These are phyloP conservation scores for Alligator mississippiensis DNA, from an alignment of 2,113 vertebrate genomes.

Conservation along the genomic window DNA sequence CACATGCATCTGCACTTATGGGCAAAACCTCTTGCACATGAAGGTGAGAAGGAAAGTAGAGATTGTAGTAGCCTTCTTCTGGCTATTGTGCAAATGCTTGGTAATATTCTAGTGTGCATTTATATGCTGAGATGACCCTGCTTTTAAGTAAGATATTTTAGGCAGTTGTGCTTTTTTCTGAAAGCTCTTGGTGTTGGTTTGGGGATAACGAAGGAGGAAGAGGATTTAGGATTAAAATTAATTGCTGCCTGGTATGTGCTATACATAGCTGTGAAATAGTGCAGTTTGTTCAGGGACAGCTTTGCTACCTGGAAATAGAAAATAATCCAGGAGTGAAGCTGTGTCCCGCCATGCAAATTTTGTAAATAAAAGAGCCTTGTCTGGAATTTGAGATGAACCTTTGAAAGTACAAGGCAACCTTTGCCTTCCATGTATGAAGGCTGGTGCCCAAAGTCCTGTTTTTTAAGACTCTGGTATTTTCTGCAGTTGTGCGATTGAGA, in stretches of 20 bases:
- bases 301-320: constrained; percentile 77
- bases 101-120: background rate
- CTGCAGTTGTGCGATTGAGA: background rate
- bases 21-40: background rate
- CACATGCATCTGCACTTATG: background rate
- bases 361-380: constrained; percentile 13
- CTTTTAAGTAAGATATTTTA: background rate
- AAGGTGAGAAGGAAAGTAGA: background rate
- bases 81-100: background rate
- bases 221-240: constrained; percentile 74
- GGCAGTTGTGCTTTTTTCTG: background rate
- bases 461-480: background rate
- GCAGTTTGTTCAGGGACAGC: constrained; percentile 46
- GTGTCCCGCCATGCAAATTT: background rate
- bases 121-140: background rate
- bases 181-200: constrained; percentile 46
- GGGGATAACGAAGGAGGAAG: constrained; percentile 55
- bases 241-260: constrained; percentile 53
- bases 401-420: background rate
- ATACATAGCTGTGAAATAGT: constrained; percentile 63
- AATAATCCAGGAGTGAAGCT: constrained; percentile 39
- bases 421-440: background rate
- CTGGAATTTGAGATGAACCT: background rate
- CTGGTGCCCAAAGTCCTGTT: background rate
- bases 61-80: fast-evolving